Conservation (phyloP, 2,797 vertebrate genomes). For the Sebastes itinus region DNA sequence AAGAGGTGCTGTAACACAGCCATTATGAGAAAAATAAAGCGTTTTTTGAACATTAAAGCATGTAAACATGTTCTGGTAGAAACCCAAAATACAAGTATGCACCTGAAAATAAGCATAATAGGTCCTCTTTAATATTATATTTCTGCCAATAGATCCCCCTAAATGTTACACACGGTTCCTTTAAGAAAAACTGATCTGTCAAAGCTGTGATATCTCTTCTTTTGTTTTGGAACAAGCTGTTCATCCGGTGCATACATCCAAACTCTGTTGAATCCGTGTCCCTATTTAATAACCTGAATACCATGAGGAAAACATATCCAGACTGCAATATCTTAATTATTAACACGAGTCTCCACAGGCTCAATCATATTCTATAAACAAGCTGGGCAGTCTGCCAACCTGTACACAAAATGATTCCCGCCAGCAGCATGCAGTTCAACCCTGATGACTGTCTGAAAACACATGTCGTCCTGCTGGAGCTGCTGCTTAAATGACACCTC, state of each 20-base stretch:
- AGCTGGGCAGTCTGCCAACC: background rate
- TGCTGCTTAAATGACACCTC: slow-evolving; percentile 34
- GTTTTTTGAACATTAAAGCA: too few relatives aligned
- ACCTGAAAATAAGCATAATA: too few relatives aligned
- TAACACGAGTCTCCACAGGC: slow-evolving; percentile 9
- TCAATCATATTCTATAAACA: slow-evolving; percentile 27
- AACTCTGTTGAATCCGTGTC: background rate
- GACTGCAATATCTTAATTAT: slow-evolving; percentile 12
- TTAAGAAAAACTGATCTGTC: slow-evolving; percentile 4
- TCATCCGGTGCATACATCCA: background rate
- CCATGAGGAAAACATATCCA: background rate
- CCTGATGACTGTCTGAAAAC: slow-evolving; percentile 25
- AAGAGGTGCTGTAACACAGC: too few relatives aligned
- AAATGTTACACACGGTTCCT: background rate
- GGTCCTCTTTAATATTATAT: too few relatives aligned
- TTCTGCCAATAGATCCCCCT: too few relatives aligned
- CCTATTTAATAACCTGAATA: background rate
- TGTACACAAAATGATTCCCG: slow-evolving; percentile 3
- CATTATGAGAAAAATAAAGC: too few relatives aligned
- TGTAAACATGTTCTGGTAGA: too few relatives aligned
- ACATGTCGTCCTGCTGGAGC: slow-evolving; percentile 23
- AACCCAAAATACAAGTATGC: too few relatives aligned
- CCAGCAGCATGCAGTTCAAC: background rate
- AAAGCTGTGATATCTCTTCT: background rate
- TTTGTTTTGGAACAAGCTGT: background rate